Evolutionary conservation across 2,113 vertebrate species (phyloP), one percentile per base, ranked within the genome.

Genomic region (Petrocephalus zakoni): DNA sequence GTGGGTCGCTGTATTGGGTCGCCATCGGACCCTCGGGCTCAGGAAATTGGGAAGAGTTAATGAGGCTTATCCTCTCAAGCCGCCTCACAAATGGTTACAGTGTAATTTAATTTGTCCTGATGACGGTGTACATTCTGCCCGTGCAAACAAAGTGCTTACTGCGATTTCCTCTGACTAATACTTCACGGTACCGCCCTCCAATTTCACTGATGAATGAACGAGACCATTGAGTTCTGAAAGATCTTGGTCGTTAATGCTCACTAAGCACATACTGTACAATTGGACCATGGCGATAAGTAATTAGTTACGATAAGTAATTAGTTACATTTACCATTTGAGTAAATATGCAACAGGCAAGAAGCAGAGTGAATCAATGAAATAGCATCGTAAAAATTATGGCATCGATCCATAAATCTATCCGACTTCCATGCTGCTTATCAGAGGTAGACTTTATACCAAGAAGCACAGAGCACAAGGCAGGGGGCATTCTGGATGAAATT

Each of bases 221-320:
- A 34, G 34, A 78, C 34, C 72, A 42, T 42, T 4, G 72, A 78
- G 72, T 78, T 78, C 72, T 42, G 34, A 0, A 17, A 75, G 68
- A 78, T 78, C 72, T 42, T 17, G 5, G 15, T 78, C 72, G 5
- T 78, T 78, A 68, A 42, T 78, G 72, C 72, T 78, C 34, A 19
- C 34, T 78, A 42, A 42, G 17, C 34, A 37, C 68, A 19, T 19
- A 2, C 25, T 37, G 34, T 75, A 75, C 34, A 75, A 17, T 75
- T 42, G 68, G 25, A 75, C 11, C 68, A 42, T 75, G 68, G 34
- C 5, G 68, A 75, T 75, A 75, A 37, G 68, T 75, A 75, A 37
- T 75, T 75, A 75, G 68, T 75, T 75, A 37, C 72, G 68, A 75
- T 75, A 75, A 37, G 68, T 75, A 75, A 37, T 75, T 75, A 75